Conservation (phyloP, 1,140 invertebrate species). For the Sitobion miscanthi region DNA sequence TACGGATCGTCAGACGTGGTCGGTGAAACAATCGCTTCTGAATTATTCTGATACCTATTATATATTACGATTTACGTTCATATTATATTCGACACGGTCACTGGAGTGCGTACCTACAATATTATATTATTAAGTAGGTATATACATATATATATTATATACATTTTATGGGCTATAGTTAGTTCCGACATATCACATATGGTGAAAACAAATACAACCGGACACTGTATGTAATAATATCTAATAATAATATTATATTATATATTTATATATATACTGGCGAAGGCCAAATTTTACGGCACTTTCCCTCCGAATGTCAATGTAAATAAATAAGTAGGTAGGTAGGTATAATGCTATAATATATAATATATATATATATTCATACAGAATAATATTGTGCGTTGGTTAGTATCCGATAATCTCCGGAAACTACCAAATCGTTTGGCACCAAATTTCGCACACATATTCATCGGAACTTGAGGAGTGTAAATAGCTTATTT, state of each 20-base stretch:
- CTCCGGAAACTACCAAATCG: too few species aligned
- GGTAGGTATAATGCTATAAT: background rate
- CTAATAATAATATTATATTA: background rate
- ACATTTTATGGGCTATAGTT: background rate
- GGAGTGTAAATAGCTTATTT: too few species aligned
- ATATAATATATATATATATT: background rate
- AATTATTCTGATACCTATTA: background rate
- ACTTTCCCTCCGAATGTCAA: conserved; percentile 10
- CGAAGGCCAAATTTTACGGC: background rate
- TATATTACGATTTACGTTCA: background rate
- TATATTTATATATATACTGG: too few species aligned
- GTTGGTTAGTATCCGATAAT: too few species aligned
- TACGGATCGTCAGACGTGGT: background rate
- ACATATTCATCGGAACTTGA: too few species aligned
- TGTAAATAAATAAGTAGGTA: background rate
- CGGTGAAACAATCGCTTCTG: background rate
- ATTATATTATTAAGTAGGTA: background rate
- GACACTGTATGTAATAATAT: conserved; percentile 8
- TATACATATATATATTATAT: background rate
- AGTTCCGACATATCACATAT: background rate
- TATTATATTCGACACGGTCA: background rate
- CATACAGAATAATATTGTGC: too few species aligned
- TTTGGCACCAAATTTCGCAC: too few species aligned
- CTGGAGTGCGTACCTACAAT: background rate
- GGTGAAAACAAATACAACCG: conserved; percentile 27